Evolutionary conservation across 2,888 invertebrate genomes (phyloP).

Genomic region (Oasisia sp.): DNA sequence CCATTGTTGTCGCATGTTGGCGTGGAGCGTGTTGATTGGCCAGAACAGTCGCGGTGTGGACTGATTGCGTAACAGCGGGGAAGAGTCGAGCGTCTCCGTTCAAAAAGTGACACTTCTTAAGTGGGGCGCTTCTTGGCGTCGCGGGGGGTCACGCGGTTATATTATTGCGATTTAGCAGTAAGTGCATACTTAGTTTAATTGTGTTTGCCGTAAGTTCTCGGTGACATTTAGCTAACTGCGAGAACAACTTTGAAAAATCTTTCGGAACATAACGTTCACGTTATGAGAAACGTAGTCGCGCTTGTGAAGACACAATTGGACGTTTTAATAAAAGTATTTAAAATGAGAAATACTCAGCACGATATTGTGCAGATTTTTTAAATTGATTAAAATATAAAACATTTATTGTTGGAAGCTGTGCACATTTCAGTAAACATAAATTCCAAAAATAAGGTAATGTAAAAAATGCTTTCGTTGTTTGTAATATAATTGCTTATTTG

Average conservation of each 20-base stretch:
- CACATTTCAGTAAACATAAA: background rate
- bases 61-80: background rate
- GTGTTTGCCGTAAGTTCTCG: constrained; percentile 1
- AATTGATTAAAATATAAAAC: background rate
- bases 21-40: background rate
- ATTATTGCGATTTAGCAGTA: background rate
- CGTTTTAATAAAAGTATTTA: background rate
- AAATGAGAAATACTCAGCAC: background rate
- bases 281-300: background rate
- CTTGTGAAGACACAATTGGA: background rate
- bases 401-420: background rate
- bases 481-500: background rate
- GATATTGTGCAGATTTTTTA: background rate
- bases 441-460: background rate
- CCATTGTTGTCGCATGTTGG: background rate
- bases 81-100: background rate
- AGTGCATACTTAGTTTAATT: constrained; percentile 9
- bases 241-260: background rate
- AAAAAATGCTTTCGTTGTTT: background rate
- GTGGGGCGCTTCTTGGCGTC: background rate
- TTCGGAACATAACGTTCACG: background rate
- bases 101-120: constrained; percentile 17
- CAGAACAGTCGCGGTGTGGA: background rate
- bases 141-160: background rate
- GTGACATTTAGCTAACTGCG: constrained; percentile 4